Base-by-base conservation (phyloP, 2,888 invertebrate genomes). In the Cabera pusaria region DNA sequence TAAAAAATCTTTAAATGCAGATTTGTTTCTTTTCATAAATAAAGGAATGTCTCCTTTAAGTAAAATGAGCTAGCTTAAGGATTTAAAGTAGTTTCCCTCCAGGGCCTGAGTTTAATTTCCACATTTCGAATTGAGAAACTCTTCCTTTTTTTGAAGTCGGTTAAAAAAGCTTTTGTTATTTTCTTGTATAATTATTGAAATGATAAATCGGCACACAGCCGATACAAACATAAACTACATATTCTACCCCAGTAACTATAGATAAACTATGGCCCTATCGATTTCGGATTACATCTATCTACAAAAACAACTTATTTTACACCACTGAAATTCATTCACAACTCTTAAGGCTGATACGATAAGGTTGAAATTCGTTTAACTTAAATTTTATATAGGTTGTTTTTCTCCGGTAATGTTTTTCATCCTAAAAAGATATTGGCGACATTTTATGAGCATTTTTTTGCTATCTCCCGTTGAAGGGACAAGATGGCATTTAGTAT, bases 391-490 rank as follows among this genome's bases (percentile, higher is more conserved):
- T 7, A 5, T 12, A 16, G 4, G 29, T 14, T 7, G n/a, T 16
- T 11, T 29, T 8, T 7, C n/a, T 3, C 0, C 7, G 8, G 11
- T 1, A 2, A 14, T 24, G 23, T 19, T 11, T 26, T 23, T 11
- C 8, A 24, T 22, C 18, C 12, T 5, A 18, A 25, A 26, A 26
- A 20, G 14, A 34, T 34, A 29, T 68, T 62, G 53, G 46, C 41
- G 64, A 57, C 56, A 64, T 55, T 69, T 69, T 70, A 70, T 59
- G 62, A 58, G 43, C 62, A 47, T 57, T 67, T 63, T 57, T 34
- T 29, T 56, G 61, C 59, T 65, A 65, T 65, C 62, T 62, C 29
- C 34, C 11, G 46, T 45, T 48, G 53, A 26, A 40, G 36, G 34
- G 42, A 42, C 39, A 29, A 35, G 38, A 42, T 29, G 36, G 28